These are phyloP conservation scores for Pectinophora gossypiella DNA, from an alignment of 1,140 invertebrate species.

Conservation along the genomic window DNA sequence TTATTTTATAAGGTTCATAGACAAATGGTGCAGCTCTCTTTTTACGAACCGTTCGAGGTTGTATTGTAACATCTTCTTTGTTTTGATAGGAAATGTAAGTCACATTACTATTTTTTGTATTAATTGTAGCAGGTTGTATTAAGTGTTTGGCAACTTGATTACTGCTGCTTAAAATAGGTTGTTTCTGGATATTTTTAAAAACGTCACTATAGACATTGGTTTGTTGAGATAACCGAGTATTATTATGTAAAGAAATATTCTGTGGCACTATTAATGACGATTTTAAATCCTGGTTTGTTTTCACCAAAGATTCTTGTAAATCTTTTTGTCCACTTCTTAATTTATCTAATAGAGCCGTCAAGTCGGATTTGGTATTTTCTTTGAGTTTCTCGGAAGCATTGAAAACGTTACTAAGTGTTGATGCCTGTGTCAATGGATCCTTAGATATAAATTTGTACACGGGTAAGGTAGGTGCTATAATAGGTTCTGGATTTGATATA, in stretches of 20 bases:
- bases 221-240: conserved; percentile 14
- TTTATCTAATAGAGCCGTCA: conserved; percentile 28
- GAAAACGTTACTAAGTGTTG: conserved; percentile 14
- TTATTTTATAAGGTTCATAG: conserved; percentile 71
- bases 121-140: not conserved
- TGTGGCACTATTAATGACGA: conserved; percentile 1
- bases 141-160: conserved; percentile 1
- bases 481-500: conserved; percentile 55
- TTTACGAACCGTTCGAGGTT: conserved; percentile 26
- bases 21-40: conserved; percentile 59
- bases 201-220: conserved; percentile 34
- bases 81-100: conserved; percentile 29
- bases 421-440: conserved; percentile 10
- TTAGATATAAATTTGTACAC: conserved; percentile 23
- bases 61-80: conserved; percentile 29
- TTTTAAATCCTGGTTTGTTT: conserved; percentile 8
- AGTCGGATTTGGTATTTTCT: conserved; percentile 15
- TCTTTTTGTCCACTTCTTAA: conserved; percentile 19
- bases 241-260: conserved; percentile 10
- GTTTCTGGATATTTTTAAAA: conserved; percentile 32
- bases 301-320: conserved; percentile 12
- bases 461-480: conserved; percentile 28
- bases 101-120: conserved; percentile 4
- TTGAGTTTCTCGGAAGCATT: conserved; percentile 10
- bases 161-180: conserved; percentile 8